phyloP scores from a whole-genome alignment of 2,888 invertebrate genomes.

The Gastrophysa polygoni region DNA sequence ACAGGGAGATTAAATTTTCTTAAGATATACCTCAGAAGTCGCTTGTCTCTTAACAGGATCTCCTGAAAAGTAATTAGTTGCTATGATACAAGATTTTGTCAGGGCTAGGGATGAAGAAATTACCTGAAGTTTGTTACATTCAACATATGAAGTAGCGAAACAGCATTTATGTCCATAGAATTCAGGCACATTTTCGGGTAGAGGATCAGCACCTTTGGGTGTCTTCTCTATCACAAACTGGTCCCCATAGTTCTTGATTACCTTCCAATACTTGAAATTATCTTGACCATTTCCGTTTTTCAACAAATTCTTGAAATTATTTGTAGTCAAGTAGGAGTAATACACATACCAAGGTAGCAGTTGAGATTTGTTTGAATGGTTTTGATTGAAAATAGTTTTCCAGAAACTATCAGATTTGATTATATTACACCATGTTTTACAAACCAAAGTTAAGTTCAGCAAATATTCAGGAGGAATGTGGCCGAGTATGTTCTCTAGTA shows the following conservation, averaged over 20 bases:
- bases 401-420: constrained; percentile 54
- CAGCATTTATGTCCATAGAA: constrained; percentile 58
- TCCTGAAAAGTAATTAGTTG: constrained; percentile 22
- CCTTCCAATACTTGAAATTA: constrained; percentile 56
- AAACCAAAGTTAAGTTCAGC: constrained; percentile 59
- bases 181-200: constrained; percentile 56
- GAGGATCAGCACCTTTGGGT: constrained; percentile 57
- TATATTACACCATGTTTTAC: constrained; percentile 60
- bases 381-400: constrained; percentile 44
- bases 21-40: constrained; percentile 52
- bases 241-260: constrained; percentile 56
- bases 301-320: constrained; percentile 60
- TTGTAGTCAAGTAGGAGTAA: constrained; percentile 54
- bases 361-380: constrained; percentile 43
- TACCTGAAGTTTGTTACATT: constrained; percentile 60
- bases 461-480: constrained; percentile 55
- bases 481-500: constrained; percentile 58
- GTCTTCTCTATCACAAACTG: constrained; percentile 60
- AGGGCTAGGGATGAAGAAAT: constrained; percentile 19
- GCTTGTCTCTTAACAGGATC: constrained; percentile 32
- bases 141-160: constrained; percentile 62
- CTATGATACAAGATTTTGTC: background rate
- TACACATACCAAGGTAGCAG: constrained; percentile 54
- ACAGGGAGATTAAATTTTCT: constrained; percentile 62
- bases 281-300: constrained; percentile 61